A percentile compares a stretch with the other conserved stretches of the same genome.
phyloP scores from a whole-genome alignment of 2,797 vertebrate genomes.

The Kryptolebias ocellatus region DNA sequence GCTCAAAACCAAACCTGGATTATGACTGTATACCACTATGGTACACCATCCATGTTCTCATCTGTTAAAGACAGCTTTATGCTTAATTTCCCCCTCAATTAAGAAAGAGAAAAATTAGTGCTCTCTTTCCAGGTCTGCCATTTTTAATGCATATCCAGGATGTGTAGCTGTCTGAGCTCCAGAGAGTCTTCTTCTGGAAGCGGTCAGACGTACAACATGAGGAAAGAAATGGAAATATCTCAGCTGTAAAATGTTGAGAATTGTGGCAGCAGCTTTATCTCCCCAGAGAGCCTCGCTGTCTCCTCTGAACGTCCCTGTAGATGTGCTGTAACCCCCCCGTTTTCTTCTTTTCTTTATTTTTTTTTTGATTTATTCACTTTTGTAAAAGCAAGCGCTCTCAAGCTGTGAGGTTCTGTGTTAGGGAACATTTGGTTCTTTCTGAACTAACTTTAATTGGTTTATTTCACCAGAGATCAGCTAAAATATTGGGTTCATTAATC shows the following conservation, averaged over 20 bases:
- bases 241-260: slow-evolving; percentile 19
- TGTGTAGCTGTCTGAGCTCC: slow-evolving; percentile 27
- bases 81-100: no score
- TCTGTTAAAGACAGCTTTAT: neutral
- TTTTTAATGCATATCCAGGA: slow-evolving; percentile 18
- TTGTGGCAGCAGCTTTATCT: slow-evolving; percentile 12
- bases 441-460: slow-evolving; percentile 21
- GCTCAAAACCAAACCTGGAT: neutral
- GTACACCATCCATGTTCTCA: neutral
- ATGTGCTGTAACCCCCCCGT: slow-evolving; percentile 6
- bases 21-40: neutral
- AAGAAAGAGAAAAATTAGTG: no score
- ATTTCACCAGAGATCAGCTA: slow-evolving; percentile 3
- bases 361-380: neutral
- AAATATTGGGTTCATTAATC: slow-evolving; percentile 11
- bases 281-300: slow-evolving; percentile 1
- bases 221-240: slow-evolving; percentile 29
- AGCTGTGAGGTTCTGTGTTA: slow-evolving; percentile 11
- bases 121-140: slow-evolving; percentile 15
- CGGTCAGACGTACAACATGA: slow-evolving; percentile 4
- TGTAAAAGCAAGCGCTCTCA: slow-evolving; percentile 7
- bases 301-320: neutral
- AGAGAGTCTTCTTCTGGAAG: slow-evolving; percentile 16
- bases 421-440: slow-evolving; percentile 20
- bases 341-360: neutral